Evolutionary conservation across 2,113 vertebrate species (phyloP), one percentile per base, ranked within the genome.

Genomic region (Azemiops feae): DNA sequence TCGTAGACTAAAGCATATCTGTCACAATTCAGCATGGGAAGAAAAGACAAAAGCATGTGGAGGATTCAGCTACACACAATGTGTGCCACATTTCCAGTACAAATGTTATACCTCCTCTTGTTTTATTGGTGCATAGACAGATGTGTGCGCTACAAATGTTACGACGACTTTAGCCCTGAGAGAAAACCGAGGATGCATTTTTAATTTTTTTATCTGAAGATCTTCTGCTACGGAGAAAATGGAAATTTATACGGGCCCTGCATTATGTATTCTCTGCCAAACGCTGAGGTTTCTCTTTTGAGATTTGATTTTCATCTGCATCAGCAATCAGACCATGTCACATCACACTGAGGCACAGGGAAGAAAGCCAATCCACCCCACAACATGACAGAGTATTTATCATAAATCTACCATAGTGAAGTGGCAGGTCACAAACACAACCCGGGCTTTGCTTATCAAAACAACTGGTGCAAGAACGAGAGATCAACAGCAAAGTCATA

Each of bases 221-320:
- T 54, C 1, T 85, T 95, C 58, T 93, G 30, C 91, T 43, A 90
- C 3, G 92, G 92, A 91, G 89, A 94, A 92, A 96, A 95, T 50
- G 64, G 91, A 94, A 45, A 91, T 92, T 94, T 96, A 23, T 86
- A 1, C 0, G 1, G n/a, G 53, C 0, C 91, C 94, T 92, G 89
- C 93, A 74, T 93, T 58, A 81, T 91, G 93, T 10, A 47, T 20
- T 89, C 94, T 93, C 93, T 92, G 57, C 88, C 69, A 91, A 0
- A 55, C 12, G 96, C 93, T 95, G 22, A 4, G 57, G 22, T 39
- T 69, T 69, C 34, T 91, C 57, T 91, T 94, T 94, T 10, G 92
- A 87, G 52, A 69, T 54, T 81, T 16, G 93, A 39, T 52, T 96
- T 95, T 95, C 89, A 94, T 94, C 4, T 0, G 22, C 94, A 93